Evolutionary conservation across 2,888 invertebrate species (phyloP).

Genomic region (Trichacis sp.): DNA sequence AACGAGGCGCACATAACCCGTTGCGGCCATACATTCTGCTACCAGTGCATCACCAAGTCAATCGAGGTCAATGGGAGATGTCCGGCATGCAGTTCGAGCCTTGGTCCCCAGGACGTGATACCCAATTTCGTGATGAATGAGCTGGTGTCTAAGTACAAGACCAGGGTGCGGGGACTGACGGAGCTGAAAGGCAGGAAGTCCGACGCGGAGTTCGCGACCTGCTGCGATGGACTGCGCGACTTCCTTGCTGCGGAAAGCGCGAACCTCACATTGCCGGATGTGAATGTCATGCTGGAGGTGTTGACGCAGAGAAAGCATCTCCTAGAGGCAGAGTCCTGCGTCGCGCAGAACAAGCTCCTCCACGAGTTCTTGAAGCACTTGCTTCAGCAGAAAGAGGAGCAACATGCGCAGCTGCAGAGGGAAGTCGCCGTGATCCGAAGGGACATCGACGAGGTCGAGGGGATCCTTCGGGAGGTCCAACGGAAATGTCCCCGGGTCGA

Average conservation of each 20-base stretch:
- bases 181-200: slow-evolving; percentile 52
- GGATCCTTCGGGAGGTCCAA: slow-evolving; percentile 73
- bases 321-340: slow-evolving; percentile 84
- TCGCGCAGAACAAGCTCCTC: slow-evolving; percentile 83
- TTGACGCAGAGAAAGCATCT: slow-evolving; percentile 83
- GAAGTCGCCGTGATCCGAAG: slow-evolving; percentile 82
- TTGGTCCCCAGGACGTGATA: slow-evolving; percentile 81
- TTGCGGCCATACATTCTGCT: slow-evolving; percentile 94
- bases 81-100: slow-evolving; percentile 84
- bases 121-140: slow-evolving; percentile 90
- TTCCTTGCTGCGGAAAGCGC: slow-evolving; percentile 79
- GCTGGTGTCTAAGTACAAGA: slow-evolving; percentile 79
- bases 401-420: slow-evolving; percentile 75
- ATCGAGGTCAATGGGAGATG: slow-evolving; percentile 79
- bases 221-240: slow-evolving; percentile 70
- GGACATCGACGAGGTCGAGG: slow-evolving; percentile 80
- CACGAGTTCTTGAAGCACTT: slow-evolving; percentile 87
- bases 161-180: slow-evolving; percentile 70
- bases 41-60: slow-evolving; percentile 80
- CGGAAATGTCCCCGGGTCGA: slow-evolving; percentile 73
- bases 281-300: slow-evolving; percentile 85
- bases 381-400: slow-evolving; percentile 78
- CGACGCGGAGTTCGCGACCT: slow-evolving; percentile 50
- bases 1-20: slow-evolving; percentile 91
- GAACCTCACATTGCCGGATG: slow-evolving; percentile 81